Evolutionary conservation across 2,113 vertebrate species (phyloP).

Genomic region (Marmota monax): DNA sequence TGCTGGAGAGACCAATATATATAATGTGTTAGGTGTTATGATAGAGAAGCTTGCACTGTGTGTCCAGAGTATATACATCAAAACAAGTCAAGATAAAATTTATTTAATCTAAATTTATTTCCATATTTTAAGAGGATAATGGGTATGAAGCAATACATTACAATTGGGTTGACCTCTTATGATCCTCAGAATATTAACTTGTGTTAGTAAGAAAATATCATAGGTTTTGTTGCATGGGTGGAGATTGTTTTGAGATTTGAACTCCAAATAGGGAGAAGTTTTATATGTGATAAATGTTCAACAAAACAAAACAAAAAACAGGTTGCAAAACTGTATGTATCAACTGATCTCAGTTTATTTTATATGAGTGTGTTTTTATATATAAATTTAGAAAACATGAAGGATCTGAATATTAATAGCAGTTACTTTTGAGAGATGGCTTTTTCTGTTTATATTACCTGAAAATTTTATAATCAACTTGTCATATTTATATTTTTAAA

Average conservation of each 20-base stretch:
- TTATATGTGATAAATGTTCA: slow-evolving; percentile 27
- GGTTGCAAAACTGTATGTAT: background rate
- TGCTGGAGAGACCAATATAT: background rate
- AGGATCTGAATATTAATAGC: background rate
- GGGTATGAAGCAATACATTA: background rate
- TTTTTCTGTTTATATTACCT: background rate
- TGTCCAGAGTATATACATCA: background rate
- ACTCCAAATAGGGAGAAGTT: background rate
- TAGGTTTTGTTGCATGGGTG: background rate
- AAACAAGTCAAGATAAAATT: background rate
- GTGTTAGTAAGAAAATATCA: background rate
- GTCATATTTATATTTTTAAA: slow-evolving; percentile 24
- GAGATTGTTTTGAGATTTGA: background rate
- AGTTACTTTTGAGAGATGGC: background rate
- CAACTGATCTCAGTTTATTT: background rate
- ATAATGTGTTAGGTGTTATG: background rate
- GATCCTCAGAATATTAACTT: background rate
- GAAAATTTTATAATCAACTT: slow-evolving; percentile 33
- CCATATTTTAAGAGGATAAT: background rate
- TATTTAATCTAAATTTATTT: background rate
- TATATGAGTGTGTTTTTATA: background rate
- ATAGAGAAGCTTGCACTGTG: background rate
- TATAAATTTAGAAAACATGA: background rate
- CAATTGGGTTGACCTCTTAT: background rate
- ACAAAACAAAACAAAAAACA: background rate